phyloP scores from a whole-genome alignment of 2,888 invertebrate genomes.

The Furcula furcula region DNA sequence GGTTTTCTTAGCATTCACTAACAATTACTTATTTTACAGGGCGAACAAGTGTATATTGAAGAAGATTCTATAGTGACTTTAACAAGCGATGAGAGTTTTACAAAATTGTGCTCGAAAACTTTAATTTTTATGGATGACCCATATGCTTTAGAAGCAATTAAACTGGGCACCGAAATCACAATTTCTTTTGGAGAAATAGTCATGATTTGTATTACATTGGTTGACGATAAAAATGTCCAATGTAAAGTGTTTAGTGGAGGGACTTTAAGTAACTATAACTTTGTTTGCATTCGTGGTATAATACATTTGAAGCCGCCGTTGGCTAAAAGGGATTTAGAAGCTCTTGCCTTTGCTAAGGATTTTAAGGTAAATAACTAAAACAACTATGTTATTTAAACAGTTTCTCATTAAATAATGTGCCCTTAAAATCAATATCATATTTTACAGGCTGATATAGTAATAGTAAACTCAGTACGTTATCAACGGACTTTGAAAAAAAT shows the following conservation, averaged over 20 bases:
- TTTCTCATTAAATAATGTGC: too few species aligned
- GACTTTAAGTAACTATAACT: constrained; percentile 25
- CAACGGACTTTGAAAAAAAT: constrained; percentile 29
- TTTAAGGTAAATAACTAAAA: constrained; percentile 36
- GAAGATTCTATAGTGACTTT: constrained; percentile 29
- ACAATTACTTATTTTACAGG: too few species aligned
- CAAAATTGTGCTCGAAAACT: constrained; percentile 38
- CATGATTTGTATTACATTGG: constrained; percentile 35
- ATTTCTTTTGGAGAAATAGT: constrained; percentile 40
- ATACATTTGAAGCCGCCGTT: constrained; percentile 38
- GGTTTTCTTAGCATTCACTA: too few species aligned
- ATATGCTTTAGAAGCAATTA: constrained; percentile 32
- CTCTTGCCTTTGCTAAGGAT: constrained; percentile 45
- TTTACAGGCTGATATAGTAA: constrained; percentile 44
- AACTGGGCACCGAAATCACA: constrained; percentile 40
- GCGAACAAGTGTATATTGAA: background rate
- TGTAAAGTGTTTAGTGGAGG: constrained; percentile 42
- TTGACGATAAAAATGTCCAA: constrained; percentile 33
- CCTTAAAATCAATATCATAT: too few species aligned
- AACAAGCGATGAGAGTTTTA: constrained; percentile 34
- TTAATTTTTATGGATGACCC: constrained; percentile 50
- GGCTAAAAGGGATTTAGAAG: constrained; percentile 40
- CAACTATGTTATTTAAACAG: too few species aligned
- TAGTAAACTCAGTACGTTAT: constrained; percentile 38
- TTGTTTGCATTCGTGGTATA: constrained; percentile 40